These are phyloP conservation scores for Amniataba percoides DNA, from an alignment of 2,797 vertebrate genomes.

Conservation along the genomic window DNA sequence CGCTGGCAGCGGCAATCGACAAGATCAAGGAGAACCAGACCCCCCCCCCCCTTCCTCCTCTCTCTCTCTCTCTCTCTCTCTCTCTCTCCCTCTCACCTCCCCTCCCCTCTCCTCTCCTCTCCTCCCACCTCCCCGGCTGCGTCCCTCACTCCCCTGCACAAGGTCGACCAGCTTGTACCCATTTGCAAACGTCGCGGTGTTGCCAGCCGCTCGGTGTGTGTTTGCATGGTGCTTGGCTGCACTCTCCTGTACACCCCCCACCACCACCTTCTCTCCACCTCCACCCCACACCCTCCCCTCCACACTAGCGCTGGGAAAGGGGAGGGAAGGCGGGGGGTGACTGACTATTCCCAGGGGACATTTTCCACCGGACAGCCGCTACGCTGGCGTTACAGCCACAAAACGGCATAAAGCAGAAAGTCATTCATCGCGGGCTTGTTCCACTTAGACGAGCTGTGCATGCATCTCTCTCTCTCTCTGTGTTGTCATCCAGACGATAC, in stretches of 20 bases:
- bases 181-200: conserved; percentile 67
- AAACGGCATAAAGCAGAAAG: conserved; percentile 47
- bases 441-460: conserved; percentile 39
- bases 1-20: conserved; percentile 61
- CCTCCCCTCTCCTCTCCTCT: conserved; percentile 24
- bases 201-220: conserved; percentile 61
- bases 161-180: conserved; percentile 80
- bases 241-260: conserved; percentile 22
- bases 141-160: conserved; percentile 76
- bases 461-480: conserved; percentile 3
- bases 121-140: conserved; percentile 52
- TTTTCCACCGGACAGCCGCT: conserved; percentile 75
- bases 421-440: conserved; percentile 57
- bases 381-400: conserved; percentile 62
- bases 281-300: conserved; percentile 13
- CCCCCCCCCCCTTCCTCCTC: neutral
- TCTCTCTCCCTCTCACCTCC: neutral
- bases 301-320: conserved; percentile 37
- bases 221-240: conserved; percentile 53
- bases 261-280: too few species aligned
- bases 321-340: conserved; percentile 48
- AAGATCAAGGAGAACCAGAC: conserved; percentile 69
- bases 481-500: conserved; percentile 43
- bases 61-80: neutral
- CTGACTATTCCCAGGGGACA: conserved; percentile 67